Evolutionary conservation across 1,140 invertebrate genomes (phyloP), one percentile per base, ranked within the genome.

Genomic region (Brachionus angularis): DNA sequence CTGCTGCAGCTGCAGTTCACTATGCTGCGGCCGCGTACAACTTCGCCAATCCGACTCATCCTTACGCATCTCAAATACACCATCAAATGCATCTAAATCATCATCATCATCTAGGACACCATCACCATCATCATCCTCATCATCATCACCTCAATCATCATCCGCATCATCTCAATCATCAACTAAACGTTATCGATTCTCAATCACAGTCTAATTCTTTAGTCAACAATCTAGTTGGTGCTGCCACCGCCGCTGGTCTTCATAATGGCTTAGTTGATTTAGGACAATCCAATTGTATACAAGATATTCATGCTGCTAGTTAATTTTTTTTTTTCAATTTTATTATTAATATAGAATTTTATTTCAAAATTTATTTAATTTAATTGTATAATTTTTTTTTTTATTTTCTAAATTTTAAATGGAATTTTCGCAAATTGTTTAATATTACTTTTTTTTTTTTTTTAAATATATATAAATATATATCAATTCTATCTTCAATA

Each of bases 301-400:
- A 67, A 46, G 62, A 67, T 42, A 67, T 67, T 21, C 62, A 67
- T 47, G 62, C 62, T 2, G 47, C 62, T 47, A 67, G 62, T 33
- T 67, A 58, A 58, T 10, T 58, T 16, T 10, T 18, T n/a, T n/a
- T n/a, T n/a, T n/a, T n/a, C n/a, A n/a, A n/a, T n/a, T n/a, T n/a
- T n/a, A n/a, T n/a, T n/a, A n/a, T n/a, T n/a, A n/a, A n/a, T n/a
- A n/a, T n/a, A n/a, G n/a, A n/a, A n/a, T n/a, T n/a, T n/a, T n/a
- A n/a, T n/a, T n/a, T n/a, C n/a, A 36, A 34, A 25, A 23, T 23
- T 29, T 58, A 25, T 36, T 58, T 58, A 36, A 58, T 58, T 58
- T 39, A 58, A 58, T 58, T 58, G 33, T 58, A 36, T 58, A 39
- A 39, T 39, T 39, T 25, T 33, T 39, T 23, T 39, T n/a, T n/a